Evolutionary conservation across 2,797 vertebrate genomes (phyloP).

Genomic region (Sarcophilus harrisii): DNA sequence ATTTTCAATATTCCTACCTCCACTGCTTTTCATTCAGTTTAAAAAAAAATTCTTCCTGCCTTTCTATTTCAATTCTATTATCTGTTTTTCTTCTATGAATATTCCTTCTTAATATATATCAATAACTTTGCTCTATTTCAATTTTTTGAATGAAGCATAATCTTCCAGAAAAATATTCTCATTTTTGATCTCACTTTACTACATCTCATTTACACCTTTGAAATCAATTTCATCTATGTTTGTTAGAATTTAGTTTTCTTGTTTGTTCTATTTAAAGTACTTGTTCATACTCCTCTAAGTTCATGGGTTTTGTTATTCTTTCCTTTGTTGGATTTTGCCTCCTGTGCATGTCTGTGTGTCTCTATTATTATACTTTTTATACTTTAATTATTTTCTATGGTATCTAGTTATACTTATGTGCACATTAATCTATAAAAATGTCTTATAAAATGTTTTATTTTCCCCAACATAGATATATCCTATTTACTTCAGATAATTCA

Average conservation of each 20-base stretch:
- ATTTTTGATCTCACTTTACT: neutral
- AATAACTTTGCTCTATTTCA: neutral
- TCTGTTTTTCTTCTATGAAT: too few relatives aligned
- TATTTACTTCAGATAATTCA: too few relatives aligned
- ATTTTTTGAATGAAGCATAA: neutral
- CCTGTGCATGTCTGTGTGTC: too few relatives aligned
- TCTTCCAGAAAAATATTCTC: neutral
- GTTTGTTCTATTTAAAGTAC: neutral
- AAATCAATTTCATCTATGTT: neutral
- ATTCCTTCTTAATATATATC: neutral
- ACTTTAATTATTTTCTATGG: too few relatives aligned
- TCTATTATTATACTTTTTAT: too few relatives aligned
- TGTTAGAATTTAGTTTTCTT: neutral
- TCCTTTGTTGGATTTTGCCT: too few relatives aligned
- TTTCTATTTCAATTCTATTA: neutral
- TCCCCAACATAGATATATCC: too few relatives aligned
- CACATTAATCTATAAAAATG: too few relatives aligned
- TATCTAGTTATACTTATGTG: too few relatives aligned
- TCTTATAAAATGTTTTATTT: too few relatives aligned
- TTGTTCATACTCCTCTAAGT: too few relatives aligned
- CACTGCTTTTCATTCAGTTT: neutral
- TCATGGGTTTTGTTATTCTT: too few relatives aligned
- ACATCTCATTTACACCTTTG: neutral
- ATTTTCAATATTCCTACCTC: neutral
- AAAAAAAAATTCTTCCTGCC: neutral